Conservation (phyloP, 2,888 invertebrate genomes). For the Mythimna loreyi region DNA sequence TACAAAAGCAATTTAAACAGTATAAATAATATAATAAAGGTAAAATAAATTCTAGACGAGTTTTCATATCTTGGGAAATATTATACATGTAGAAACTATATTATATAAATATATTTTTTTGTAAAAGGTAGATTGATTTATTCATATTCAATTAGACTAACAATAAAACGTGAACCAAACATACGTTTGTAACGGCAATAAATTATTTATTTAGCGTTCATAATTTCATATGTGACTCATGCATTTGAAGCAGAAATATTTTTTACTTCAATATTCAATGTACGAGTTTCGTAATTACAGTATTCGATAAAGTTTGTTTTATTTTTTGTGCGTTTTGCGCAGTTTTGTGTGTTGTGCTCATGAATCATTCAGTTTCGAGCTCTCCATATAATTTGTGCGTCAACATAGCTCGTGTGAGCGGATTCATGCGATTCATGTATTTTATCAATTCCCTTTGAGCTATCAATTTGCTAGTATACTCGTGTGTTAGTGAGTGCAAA, state of each 20-base stretch:
- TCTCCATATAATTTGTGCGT: slow-evolving; percentile 54
- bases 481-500: slow-evolving; percentile 44
- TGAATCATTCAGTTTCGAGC: slow-evolving; percentile 63
- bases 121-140: neutral
- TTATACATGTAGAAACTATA: neutral
- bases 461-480: slow-evolving; percentile 46
- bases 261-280: slow-evolving; percentile 25
- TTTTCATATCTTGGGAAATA: neutral
- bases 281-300: slow-evolving; percentile 28
- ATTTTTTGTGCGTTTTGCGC: slow-evolving; percentile 29
- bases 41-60: no score
- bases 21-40: neutral
- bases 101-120: neutral
- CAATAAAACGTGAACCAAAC: neutral
- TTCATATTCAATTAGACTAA: slow-evolving; percentile 4
- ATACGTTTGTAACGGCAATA: neutral
- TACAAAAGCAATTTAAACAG: slow-evolving; percentile 12
- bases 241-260: slow-evolving; percentile 25
- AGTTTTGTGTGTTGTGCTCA: slow-evolving; percentile 29
- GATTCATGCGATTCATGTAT: slow-evolving; percentile 51
- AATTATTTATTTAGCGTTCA: slow-evolving; percentile 16
- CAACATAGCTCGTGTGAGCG: slow-evolving; percentile 48
- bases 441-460: slow-evolving; percentile 61
- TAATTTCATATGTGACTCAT: slow-evolving; percentile 10
- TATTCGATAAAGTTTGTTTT: slow-evolving; percentile 33